Conservation (phyloP, 2,888 invertebrate genomes). For the Sthenelais limicola region DNA sequence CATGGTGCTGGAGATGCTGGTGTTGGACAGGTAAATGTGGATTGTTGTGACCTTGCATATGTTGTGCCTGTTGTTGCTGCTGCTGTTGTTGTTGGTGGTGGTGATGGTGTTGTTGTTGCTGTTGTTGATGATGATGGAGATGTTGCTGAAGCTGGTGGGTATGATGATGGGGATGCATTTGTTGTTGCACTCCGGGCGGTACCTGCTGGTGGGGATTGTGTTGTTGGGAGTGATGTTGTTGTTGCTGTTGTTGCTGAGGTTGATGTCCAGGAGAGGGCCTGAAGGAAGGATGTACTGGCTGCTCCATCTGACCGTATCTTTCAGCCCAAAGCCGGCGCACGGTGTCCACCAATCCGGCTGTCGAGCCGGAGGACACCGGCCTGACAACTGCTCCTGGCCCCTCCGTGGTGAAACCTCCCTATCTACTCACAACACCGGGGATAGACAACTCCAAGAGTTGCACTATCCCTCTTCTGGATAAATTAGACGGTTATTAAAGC, state of each 20-base stretch:
- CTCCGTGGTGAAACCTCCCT: not conserved
- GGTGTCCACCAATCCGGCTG: slow-evolving; percentile 32
- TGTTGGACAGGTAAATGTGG: too few relatives aligned
- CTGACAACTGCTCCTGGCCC: not conserved
- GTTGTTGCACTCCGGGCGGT: not conserved
- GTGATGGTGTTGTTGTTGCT: not conserved
- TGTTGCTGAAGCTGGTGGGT: not conserved
- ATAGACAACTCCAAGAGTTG: too few relatives aligned
- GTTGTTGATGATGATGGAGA: not conserved
- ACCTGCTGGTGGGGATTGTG: slow-evolving; percentile 2
- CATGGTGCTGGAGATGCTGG: too few relatives aligned
- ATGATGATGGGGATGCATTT: not conserved
- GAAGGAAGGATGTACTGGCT: slow-evolving; percentile 10
- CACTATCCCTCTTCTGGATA: too few relatives aligned
- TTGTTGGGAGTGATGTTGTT: slow-evolving; percentile 7
- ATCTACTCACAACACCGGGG: not conserved
- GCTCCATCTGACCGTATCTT: slow-evolving; percentile 32
- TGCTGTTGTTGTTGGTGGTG: slow-evolving; percentile 12
- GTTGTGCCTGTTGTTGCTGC: slow-evolving; percentile 4
- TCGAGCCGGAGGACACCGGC: too few relatives aligned
- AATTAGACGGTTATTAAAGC: too few relatives aligned
- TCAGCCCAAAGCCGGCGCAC: slow-evolving; percentile 35
- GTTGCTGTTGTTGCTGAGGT: slow-evolving; percentile 12
- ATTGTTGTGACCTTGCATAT: too few relatives aligned
- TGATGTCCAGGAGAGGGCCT: slow-evolving; percentile 8